Evolutionary conservation across 2,113 vertebrate species (phyloP), one percentile per base, ranked within the genome.

Genomic region (Platichthys flesus): DNA sequence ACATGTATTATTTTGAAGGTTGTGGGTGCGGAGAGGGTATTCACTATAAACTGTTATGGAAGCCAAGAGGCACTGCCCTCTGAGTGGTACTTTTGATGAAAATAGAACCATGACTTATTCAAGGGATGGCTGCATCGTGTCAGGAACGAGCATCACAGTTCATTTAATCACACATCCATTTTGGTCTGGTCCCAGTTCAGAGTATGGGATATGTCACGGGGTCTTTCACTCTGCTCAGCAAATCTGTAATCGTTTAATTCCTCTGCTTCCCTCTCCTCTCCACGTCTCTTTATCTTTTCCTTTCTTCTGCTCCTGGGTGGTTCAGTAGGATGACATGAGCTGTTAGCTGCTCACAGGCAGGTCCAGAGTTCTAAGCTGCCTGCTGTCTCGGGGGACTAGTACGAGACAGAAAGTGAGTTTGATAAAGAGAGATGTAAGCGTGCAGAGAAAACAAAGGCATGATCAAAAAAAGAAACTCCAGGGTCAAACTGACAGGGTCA

Each of bases 271-370:
- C 85, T 87, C 84, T 74, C 83, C 74, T 75, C 76, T 72, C 28
- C 20, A 26, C 85, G 58, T 78, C 86, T 90, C 89, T 91, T 83
- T 89, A 87, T 88, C 88, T 88, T 84, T 84, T 64, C 85, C 82
- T 90, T 90, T 90, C 76, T 91, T 89, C 83, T 90, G 68, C 92
- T 94, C 85, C 85, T 93, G 93, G 92, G 93, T 93, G 93, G 92
- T 83, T 91, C 74, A 2, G 73, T 66, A 69, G 88, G 82, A 81
- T 89, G 90, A 92, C 88, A 89, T 68, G 82, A 90, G 84, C 83
- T 77, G 81, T 83, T 81, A 80, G 89, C 77, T 82, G 83, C 75
- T 74, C 76, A 79, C 82, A 88, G 81, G 84, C 87, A 77, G 77
- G 63, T 73, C 76, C 69, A 65, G 54, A 84, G 71, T 62, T 84